A percentile compares a stretch with the other conserved stretches of the same genome.
Conservation (phyloP, 1,140 invertebrate genomes). For the Cotesia glomerata region DNA sequence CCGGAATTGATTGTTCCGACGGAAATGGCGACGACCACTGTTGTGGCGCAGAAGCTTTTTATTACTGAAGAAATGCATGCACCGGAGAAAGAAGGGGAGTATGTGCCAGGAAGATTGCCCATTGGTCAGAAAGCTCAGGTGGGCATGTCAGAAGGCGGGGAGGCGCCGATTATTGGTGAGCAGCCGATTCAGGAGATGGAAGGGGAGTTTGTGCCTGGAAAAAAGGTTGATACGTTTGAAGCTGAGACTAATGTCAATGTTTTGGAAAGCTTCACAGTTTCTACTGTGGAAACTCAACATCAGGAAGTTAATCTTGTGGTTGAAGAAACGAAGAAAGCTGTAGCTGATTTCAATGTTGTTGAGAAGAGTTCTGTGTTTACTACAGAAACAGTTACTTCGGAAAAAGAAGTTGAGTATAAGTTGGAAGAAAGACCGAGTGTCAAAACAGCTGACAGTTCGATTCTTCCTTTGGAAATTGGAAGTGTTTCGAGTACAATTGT, state of each 20-base stretch:
- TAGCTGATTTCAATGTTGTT: slow-evolving; percentile 65
- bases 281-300: slow-evolving; percentile 66
- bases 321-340: slow-evolving; percentile 59
- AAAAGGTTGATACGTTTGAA: slow-evolving; percentile 60
- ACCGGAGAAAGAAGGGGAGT: slow-evolving; percentile 71
- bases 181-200: slow-evolving; percentile 69
- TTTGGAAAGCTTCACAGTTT: slow-evolving; percentile 68
- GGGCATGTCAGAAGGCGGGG: slow-evolving; percentile 65
- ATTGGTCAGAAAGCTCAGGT: slow-evolving; percentile 67
- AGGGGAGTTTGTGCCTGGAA: slow-evolving; percentile 61
- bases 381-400: slow-evolving; percentile 65
- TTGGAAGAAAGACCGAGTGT: slow-evolving; percentile 52
- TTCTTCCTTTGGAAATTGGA: slow-evolving; percentile 66
- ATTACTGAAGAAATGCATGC: slow-evolving; percentile 69
- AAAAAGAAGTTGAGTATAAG: slow-evolving; percentile 67
- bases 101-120: slow-evolving; percentile 64
- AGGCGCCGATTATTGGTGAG: slow-evolving; percentile 69
- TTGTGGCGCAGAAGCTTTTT: slow-evolving; percentile 71
- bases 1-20: slow-evolving; percentile 81
- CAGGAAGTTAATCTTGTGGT: slow-evolving; percentile 65
- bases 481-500: slow-evolving; percentile 61
- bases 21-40: slow-evolving; percentile 70
- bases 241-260: slow-evolving; percentile 66
- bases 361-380: slow-evolving; percentile 68
- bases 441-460: slow-evolving; percentile 63